A percentile compares a stretch with the other conserved stretches of the same genome.
Conservation (phyloP, 64 coral and sea anemone genomes). For the Stichodactyla helianthus region DNA sequence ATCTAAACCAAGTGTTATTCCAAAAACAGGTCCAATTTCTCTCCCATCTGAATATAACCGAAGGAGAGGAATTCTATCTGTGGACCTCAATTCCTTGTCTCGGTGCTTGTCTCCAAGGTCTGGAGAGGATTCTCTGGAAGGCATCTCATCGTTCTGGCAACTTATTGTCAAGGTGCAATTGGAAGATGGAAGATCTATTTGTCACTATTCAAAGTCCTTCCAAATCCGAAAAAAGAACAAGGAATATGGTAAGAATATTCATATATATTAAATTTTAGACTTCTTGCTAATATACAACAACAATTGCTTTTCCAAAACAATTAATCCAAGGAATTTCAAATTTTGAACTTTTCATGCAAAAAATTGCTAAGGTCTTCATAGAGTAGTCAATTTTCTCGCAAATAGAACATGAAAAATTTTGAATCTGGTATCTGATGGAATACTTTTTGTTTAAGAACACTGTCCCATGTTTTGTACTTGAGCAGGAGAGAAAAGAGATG, state of each 20-base stretch:
- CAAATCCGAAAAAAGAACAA: background rate
- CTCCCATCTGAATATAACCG: slow-evolving; percentile 1
- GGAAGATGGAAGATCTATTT: background rate
- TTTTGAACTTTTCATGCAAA: too few species aligned
- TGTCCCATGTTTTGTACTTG: too few species aligned
- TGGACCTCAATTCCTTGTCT: background rate
- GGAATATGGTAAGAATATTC: background rate
- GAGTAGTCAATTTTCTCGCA: too few species aligned
- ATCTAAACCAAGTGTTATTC: background rate
- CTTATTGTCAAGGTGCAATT: background rate
- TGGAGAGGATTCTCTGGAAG: background rate
- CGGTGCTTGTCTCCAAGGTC: background rate
- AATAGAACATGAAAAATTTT: too few species aligned
- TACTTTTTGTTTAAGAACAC: too few species aligned
- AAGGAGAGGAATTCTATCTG: background rate
- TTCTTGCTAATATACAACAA: background rate
- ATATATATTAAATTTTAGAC: background rate
- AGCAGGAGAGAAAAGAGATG: too few species aligned
- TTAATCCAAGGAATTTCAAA: too few species aligned
- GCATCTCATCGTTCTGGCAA: background rate
- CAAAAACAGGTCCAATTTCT: background rate
- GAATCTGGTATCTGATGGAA: too few species aligned
- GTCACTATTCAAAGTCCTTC: background rate
- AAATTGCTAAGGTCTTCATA: too few species aligned
- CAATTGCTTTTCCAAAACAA: too few species aligned